Evolutionary conservation across 2,888 invertebrate species (phyloP).

Genomic region (Acronicta alni): DNA sequence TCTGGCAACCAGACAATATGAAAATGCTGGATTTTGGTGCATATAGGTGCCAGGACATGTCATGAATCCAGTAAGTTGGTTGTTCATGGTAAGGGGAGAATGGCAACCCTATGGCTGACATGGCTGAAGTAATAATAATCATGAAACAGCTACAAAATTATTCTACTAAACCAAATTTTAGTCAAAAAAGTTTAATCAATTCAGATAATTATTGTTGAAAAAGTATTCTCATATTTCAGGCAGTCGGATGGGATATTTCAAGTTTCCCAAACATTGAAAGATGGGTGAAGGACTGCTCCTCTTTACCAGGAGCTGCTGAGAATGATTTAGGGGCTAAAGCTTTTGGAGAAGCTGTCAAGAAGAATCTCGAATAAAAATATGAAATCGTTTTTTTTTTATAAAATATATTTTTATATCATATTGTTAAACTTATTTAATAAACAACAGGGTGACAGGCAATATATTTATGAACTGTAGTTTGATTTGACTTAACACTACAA

Average conservation of each 20-base stretch:
- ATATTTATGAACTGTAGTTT: slow-evolving; percentile 25
- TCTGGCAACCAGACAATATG: no score
- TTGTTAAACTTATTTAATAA: slow-evolving; percentile 39
- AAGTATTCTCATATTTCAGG: slow-evolving; percentile 71
- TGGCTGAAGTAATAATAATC: no score
- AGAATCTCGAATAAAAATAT: slow-evolving; percentile 76
- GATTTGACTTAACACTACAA: slow-evolving; percentile 6
- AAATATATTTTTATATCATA: slow-evolving; percentile 54
- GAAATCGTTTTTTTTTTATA: slow-evolving; percentile 32
- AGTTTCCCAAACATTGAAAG: slow-evolving; percentile 88
- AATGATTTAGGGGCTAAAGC: slow-evolving; percentile 89
- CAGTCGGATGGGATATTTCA: slow-evolving; percentile 89
- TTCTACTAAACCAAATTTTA: no score
- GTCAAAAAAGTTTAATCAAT: no score
- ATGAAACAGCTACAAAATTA: no score
- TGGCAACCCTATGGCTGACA: no score
- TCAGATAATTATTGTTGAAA: no score
- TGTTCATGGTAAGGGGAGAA: no score
- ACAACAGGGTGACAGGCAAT: slow-evolving; percentile 34
- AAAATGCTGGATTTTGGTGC: no score
- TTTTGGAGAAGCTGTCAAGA: slow-evolving; percentile 89
- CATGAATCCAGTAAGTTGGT: no score
- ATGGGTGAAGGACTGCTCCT: slow-evolving; percentile 90
- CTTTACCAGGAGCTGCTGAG: slow-evolving; percentile 89
- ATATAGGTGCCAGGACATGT: no score